Conservation (phyloP, 2,797 vertebrate genomes). For the Liparis tanakae region DNA sequence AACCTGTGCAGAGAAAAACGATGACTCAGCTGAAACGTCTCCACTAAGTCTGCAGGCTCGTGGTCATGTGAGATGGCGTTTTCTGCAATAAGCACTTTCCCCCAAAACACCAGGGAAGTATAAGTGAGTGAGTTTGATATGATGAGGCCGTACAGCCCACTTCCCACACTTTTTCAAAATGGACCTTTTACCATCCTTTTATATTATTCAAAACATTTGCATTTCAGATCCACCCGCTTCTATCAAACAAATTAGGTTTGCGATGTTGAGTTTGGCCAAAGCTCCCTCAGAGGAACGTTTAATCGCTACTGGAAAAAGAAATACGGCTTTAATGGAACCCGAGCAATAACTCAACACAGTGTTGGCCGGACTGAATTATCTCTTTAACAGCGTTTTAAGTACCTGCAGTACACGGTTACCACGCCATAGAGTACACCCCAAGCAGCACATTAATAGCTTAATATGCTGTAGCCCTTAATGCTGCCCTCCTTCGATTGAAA, state of each 20-base stretch:
- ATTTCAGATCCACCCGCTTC: not conserved
- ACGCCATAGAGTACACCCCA: not conserved
- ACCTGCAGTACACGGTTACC: conserved; percentile 8
- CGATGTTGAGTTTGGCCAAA: not conserved
- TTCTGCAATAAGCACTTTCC: no score
- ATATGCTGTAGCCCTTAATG: conserved; percentile 19
- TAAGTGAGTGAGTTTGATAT: no score
- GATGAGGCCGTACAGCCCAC: not conserved
- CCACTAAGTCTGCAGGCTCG: no score
- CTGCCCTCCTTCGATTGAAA: conserved; percentile 25
- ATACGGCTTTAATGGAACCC: not conserved
- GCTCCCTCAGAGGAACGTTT: not conserved
- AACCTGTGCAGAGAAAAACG: not conserved
- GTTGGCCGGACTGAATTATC: conserved; percentile 18
- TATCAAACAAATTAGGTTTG: not conserved
- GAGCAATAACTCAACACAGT: not conserved
- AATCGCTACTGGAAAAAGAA: not conserved
- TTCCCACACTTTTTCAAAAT: not conserved
- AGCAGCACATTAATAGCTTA: conserved; percentile 12
- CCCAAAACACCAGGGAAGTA: no score
- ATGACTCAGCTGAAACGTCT: not conserved
- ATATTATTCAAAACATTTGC: not conserved
- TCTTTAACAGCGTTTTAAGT: conserved; percentile 19
- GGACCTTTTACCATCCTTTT: not conserved
- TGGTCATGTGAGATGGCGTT: no score